Evolutionary conservation across 2,797 vertebrate genomes (phyloP).

Genomic region (Sebastes ruberrimus): DNA sequence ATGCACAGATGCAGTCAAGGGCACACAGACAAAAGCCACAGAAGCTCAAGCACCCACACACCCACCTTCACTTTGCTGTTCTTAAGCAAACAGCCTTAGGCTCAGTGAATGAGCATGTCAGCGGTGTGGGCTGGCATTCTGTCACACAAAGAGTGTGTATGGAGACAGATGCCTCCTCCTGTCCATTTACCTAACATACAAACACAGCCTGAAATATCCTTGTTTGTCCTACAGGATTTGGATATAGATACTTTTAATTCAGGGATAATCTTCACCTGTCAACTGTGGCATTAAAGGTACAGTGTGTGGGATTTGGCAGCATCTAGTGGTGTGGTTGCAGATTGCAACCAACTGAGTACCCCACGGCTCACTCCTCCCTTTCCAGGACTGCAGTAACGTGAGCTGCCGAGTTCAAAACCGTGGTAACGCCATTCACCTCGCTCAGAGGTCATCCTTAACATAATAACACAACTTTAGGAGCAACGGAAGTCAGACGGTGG

Average conservation of each 20-base stretch:
- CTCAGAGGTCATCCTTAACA: too few species aligned
- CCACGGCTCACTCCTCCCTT: too few species aligned
- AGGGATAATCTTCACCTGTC: background rate
- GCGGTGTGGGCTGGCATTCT: slow-evolving; percentile 68
- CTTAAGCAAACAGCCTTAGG: slow-evolving; percentile 72
- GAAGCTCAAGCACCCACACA: slow-evolving; percentile 65
- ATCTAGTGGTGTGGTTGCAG: too few species aligned
- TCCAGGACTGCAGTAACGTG: too few species aligned
- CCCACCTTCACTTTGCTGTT: slow-evolving; percentile 68
- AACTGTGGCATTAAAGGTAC: background rate
- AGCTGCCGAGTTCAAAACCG: too few species aligned
- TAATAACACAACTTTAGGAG: too few species aligned
- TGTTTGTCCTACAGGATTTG: slow-evolving; percentile 7
- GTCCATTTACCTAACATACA: slow-evolving; percentile 40
- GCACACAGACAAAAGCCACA: slow-evolving; percentile 66
- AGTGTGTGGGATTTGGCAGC: too few species aligned
- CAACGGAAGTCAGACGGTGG: accelerated
- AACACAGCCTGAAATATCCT: slow-evolving; percentile 3
- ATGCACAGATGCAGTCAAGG: slow-evolving; percentile 61
- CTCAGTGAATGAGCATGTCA: slow-evolving; percentile 63
- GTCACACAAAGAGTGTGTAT: slow-evolving; percentile 59
- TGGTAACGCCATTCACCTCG: too few species aligned
- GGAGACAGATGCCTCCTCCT: slow-evolving; percentile 52
- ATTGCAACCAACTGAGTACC: too few species aligned
- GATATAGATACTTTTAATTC: background rate